These are phyloP conservation scores for Austrolebias charrua DNA, from an alignment of 2,797 vertebrate genomes.

Conservation along the genomic window DNA sequence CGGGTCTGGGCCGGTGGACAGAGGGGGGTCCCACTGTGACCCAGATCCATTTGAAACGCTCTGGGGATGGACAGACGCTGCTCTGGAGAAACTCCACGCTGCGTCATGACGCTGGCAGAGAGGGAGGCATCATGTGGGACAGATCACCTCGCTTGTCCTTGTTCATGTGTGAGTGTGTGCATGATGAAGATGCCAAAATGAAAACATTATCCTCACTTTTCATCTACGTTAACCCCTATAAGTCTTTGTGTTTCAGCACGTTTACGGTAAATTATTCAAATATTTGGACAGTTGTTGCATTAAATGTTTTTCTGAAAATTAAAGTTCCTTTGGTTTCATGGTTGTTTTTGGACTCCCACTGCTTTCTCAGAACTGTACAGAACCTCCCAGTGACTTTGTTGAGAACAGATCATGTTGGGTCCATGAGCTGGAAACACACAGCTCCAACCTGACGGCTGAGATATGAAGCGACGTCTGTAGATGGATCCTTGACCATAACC, in stretches of 20 bases:
- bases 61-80: constrained; percentile 58
- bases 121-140: constrained; percentile 50
- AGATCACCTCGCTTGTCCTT: constrained; percentile 58
- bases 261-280: not conserved
- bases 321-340: not conserved
- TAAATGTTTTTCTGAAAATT: too few relatives aligned
- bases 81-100: constrained; percentile 25
- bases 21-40: constrained; percentile 70
- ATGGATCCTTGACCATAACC: too few relatives aligned
- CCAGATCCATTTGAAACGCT: constrained; percentile 73
- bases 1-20: constrained; percentile 54
- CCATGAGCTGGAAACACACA: not conserved
- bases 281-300: too few relatives aligned
- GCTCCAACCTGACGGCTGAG: not conserved
- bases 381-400: not conserved
- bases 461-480: not conserved
- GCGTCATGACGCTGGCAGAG: constrained; percentile 52
- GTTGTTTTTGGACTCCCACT: not conserved
- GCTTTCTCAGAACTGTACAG: not conserved
- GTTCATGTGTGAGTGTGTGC: constrained; percentile 22
- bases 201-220: not conserved
- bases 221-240: not conserved
- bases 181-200: not conserved
- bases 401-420: not conserved
- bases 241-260: not conserved